A percentile compares a stretch with the other conserved stretches of the same genome.
Evolutionary conservation across 2,888 invertebrate genomes (phyloP).

Genomic region (Operophtera brumata): DNA sequence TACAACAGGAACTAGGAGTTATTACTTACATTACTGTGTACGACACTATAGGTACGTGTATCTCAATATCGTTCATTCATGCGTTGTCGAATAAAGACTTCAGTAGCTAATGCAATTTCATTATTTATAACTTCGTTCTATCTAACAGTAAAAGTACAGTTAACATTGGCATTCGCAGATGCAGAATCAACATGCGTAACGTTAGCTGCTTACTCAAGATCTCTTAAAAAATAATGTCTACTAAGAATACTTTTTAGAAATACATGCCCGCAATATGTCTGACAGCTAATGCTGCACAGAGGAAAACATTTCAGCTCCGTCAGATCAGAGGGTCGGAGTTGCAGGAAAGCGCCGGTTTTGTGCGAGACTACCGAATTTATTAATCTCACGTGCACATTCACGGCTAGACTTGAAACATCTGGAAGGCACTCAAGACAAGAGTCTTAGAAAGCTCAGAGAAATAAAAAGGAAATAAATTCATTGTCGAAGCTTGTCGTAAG

Average conservation of each 20-base stretch:
- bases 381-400: conserved; percentile 42
- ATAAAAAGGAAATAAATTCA: conserved; percentile 3
- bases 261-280: conserved; percentile 43
- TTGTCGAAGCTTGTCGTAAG: not conserved
- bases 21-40: too few relatives aligned
- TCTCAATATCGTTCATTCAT: not conserved
- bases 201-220: conserved; percentile 20
- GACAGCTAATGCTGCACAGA: conserved; percentile 37
- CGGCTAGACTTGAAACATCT: conserved; percentile 24
- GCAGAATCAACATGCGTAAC: conserved; percentile 16
- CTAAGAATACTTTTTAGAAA: conserved; percentile 51
- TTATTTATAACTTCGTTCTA: not conserved
- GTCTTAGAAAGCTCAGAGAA: not conserved
- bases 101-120: not conserved
- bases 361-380: conserved; percentile 48
- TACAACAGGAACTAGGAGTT: too few relatives aligned
- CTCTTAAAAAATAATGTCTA: conserved; percentile 46
- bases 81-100: conserved; percentile 1
- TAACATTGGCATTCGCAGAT: conserved; percentile 7
- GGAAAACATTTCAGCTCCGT: conserved; percentile 51
- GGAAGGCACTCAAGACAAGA: not conserved
- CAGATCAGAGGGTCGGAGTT: conserved; percentile 48
- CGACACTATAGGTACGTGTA: too few relatives aligned
- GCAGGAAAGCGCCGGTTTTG: conserved; percentile 40
- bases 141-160: conserved; percentile 11